A percentile compares a stretch with the other conserved stretches of the same genome.
phyloP scores from a whole-genome alignment of 2,797 vertebrate species.

The Hoplostethus mediterraneus region DNA sequence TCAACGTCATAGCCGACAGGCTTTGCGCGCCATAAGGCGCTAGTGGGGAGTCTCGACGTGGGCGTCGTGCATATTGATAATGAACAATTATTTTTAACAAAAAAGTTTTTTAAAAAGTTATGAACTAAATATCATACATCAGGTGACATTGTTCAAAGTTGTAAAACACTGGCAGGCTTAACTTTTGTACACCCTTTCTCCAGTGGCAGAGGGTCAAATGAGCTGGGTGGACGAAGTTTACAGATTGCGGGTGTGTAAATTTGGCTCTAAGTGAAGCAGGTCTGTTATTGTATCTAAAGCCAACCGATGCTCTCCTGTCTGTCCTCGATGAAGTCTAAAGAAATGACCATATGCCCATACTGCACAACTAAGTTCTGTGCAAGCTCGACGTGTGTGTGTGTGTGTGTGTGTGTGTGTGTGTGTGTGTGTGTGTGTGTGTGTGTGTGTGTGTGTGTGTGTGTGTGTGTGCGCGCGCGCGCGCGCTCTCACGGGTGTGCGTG shows the following conservation, averaged over 20 bases:
- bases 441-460: conserved; percentile 5
- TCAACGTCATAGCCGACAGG: too few species aligned
- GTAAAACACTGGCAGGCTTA: neutral
- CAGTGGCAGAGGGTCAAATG: neutral
- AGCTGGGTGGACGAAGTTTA: conserved; percentile 1
- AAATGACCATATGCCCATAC: conserved; percentile 22
- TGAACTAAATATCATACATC: neutral
- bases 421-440: conserved; percentile 18
- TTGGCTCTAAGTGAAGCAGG: neutral
- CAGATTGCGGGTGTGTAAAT: neutral
- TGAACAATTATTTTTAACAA: neutral
- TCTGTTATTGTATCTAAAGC: neutral
- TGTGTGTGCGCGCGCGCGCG: conserved; percentile 11
- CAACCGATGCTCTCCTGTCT: conserved; percentile 10
- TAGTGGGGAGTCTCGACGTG: too few species aligned
- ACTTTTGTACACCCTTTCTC: neutral
- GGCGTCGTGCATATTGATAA: too few species aligned
- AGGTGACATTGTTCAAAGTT: neutral
- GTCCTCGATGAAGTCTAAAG: conserved; percentile 34
- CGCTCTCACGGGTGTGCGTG: conserved; percentile 18
- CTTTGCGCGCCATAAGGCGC: too few species aligned
- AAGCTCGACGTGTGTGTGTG: neutral
- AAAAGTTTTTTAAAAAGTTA: neutral
- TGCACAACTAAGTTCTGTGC: neutral
- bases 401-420: too few species aligned